phyloP scores from a whole-genome alignment of 2,113 vertebrate species.

The Saiga tatarica region DNA sequence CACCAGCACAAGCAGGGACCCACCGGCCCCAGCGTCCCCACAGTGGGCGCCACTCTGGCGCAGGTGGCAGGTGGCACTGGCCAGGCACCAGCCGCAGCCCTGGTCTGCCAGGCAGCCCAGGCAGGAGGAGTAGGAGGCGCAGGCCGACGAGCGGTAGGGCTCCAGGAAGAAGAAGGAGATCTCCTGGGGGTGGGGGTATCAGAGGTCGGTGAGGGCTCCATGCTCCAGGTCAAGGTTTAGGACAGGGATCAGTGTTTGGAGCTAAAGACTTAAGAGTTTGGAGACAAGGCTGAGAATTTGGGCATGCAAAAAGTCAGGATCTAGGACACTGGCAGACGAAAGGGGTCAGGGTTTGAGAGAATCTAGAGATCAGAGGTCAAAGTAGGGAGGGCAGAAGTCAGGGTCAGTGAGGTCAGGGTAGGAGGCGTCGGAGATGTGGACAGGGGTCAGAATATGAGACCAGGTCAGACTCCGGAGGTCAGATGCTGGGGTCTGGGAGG shows the following conservation, averaged over 20 bases:
- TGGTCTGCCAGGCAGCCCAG: slow-evolving; percentile 92
- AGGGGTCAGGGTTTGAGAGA: background rate
- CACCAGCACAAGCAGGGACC: slow-evolving; percentile 86
- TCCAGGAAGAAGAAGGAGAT: slow-evolving; percentile 94
- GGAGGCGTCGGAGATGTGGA: background rate
- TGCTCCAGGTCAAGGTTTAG: background rate
- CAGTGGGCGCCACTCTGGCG: slow-evolving; percentile 77
- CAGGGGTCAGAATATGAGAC: background rate
- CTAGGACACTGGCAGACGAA: background rate
- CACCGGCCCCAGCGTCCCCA: slow-evolving; percentile 32
- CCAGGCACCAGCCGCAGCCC: slow-evolving; percentile 92
- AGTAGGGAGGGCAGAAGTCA: background rate
- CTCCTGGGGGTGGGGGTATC: slow-evolving; percentile 80
- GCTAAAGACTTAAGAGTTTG: background rate
- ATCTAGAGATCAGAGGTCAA: background rate
- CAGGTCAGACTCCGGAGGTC: background rate
- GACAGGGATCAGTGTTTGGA: background rate
- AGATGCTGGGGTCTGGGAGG: background rate
- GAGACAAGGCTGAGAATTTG: background rate
- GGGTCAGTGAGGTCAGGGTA: background rate
- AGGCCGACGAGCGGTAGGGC: slow-evolving; percentile 89
- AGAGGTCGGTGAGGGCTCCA: background rate
- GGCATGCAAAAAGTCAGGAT: background rate
- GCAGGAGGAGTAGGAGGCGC: slow-evolving; percentile 87
- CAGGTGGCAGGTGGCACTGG: slow-evolving; percentile 85